These are phyloP conservation scores for Ameiurus melas DNA, from an alignment of 2,113 vertebrate genomes.

Conservation along the genomic window DNA sequence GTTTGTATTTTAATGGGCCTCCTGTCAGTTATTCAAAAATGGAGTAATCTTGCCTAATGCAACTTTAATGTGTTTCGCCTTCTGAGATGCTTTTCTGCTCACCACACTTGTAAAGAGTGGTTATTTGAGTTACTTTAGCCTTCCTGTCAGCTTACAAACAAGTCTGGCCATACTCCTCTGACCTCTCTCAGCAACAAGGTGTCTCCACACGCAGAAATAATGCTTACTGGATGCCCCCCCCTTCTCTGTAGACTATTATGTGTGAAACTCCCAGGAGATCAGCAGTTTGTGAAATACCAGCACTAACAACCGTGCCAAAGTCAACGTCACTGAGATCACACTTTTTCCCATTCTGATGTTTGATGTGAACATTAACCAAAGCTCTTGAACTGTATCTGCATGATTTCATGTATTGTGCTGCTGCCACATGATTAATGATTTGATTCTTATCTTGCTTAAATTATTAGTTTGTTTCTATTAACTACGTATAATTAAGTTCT, in stretches of 20 bases:
- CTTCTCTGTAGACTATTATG: neutral
- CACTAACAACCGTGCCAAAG: neutral
- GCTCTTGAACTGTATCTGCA: neutral
- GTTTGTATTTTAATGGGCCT: neutral
- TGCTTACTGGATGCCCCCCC: too few relatives aligned
- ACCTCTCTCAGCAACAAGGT: neutral
- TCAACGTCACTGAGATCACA: neutral
- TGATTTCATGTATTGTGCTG: neutral
- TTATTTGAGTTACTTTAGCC: neutral
- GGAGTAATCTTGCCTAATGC: neutral
- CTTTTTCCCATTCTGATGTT: neutral
- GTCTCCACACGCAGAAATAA: neutral
- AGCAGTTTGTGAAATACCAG: neutral
- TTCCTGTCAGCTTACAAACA: neutral
- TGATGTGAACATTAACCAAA: neutral
- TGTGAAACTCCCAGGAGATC: neutral
- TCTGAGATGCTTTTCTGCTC: slow-evolving; percentile 9
- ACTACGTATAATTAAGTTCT: neutral
- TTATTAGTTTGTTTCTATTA: neutral
- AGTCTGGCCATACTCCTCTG: neutral
- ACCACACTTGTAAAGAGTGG: neutral
- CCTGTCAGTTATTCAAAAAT: neutral
- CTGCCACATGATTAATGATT: neutral
- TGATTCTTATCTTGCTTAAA: neutral
- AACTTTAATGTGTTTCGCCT: neutral